A percentile compares a stretch with the other conserved stretches of the same genome.
Conservation (phyloP, 53 echinoderm and acorn worm genomes). For the Zoroaster sp. region DNA sequence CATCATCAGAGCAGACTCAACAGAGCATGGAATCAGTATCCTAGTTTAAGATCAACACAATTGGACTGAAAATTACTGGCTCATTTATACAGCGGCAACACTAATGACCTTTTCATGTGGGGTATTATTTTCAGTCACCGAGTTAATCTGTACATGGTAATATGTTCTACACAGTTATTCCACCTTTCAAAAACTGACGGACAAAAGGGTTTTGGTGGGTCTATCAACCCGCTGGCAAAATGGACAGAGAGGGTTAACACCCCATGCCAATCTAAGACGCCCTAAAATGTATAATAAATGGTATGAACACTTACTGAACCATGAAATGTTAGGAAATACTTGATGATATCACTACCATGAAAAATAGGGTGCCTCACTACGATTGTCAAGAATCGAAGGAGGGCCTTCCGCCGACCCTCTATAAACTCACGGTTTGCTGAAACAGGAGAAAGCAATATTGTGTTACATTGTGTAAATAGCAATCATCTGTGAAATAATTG, state of each 20-base stretch:
- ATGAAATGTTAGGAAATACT: conserved; percentile 86
- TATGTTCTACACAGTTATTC: too few species aligned
- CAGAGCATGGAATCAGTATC: too few species aligned
- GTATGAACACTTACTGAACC: conserved; percentile 84
- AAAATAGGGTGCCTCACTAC: conserved; percentile 92
- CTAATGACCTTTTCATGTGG: too few species aligned
- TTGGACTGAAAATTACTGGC: too few species aligned
- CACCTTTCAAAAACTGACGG: too few species aligned
- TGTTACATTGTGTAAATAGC: not conserved
- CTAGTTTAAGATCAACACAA: too few species aligned
- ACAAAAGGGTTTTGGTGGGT: too few species aligned
- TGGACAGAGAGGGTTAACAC: not conserved
- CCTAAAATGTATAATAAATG: not conserved
- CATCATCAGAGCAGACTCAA: too few species aligned
- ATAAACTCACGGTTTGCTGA: conserved; percentile 96
- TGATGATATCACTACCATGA: conserved; percentile 81
- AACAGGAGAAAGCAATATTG: not conserved
- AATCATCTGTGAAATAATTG: not conserved
- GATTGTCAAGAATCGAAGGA: conserved; percentile 81
- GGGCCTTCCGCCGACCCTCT: conserved; percentile 83
- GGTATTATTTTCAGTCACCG: too few species aligned
- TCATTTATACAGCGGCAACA: too few species aligned
- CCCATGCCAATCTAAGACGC: too few species aligned
- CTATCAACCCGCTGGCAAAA: not conserved
- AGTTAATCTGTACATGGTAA: too few species aligned